A percentile compares a stretch with the other conserved stretches of the same genome.
Evolutionary conservation across 1,140 invertebrate species (phyloP).

Genomic region (Trialeurodes vaporariorum): DNA sequence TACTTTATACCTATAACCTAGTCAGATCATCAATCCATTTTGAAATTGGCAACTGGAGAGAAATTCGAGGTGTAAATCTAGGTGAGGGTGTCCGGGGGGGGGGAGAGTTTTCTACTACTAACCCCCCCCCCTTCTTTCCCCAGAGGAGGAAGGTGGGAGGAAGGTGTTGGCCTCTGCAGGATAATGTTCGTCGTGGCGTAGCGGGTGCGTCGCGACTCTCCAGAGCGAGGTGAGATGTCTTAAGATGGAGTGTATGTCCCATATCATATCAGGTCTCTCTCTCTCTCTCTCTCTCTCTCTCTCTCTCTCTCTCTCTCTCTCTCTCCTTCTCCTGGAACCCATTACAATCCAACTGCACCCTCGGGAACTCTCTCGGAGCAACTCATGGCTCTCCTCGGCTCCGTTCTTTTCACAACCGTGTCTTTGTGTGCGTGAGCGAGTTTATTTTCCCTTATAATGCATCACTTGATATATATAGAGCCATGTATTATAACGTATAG

Average conservation of each 20-base stretch:
- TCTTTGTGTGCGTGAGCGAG: not conserved
- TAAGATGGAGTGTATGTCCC: not conserved
- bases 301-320: too few relatives aligned
- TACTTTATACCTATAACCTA: too few relatives aligned
- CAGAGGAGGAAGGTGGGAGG: too few relatives aligned
- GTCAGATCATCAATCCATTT: not conserved
- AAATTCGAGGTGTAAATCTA: not conserved
- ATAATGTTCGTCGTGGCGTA: too few relatives aligned
- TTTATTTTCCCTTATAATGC: constrained; percentile 1
- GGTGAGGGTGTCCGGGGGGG: too few relatives aligned
- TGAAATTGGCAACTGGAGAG: not conserved
- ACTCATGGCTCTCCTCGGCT: not conserved
- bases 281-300: too few relatives aligned
- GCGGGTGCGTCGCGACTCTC: too few relatives aligned
- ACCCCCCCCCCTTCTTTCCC: too few relatives aligned
- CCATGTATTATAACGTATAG: too few relatives aligned
- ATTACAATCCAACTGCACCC: not conserved
- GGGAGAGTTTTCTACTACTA: too few relatives aligned
- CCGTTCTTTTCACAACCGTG: too few relatives aligned
- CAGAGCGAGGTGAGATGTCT: not conserved
- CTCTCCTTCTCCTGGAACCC: not conserved
- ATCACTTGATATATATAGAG: not conserved
- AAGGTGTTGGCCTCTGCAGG: too few relatives aligned
- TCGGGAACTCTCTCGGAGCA: not conserved
- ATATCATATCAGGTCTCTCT: not conserved